Evolutionary conservation across 2,888 invertebrate genomes (phyloP).

Genomic region (Parascotia fuliginaria): DNA sequence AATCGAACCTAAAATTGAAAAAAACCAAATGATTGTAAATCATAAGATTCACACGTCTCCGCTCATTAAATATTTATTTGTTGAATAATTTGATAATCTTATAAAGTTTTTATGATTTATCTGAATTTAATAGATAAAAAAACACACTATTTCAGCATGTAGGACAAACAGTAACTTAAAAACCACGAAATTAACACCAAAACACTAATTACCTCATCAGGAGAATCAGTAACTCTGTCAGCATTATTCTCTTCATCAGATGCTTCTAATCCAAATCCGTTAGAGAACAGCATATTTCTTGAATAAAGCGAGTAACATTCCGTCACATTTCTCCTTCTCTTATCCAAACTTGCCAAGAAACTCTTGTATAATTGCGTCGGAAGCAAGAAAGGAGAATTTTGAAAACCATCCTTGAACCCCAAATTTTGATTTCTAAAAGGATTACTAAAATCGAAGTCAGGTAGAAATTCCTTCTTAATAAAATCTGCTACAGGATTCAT

Average conservation of each 20-base stretch:
- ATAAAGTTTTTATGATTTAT: too few species aligned
- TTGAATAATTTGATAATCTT: too few species aligned
- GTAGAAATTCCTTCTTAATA: conserved; percentile 81
- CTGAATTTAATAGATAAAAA: too few species aligned
- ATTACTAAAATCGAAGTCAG: conserved; percentile 76
- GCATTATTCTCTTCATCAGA: conserved; percentile 77
- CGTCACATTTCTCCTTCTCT: conserved; percentile 75
- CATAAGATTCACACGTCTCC: too few species aligned
- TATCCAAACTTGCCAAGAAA: conserved; percentile 88
- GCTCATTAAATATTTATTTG: too few species aligned
- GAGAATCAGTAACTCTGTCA: conserved; percentile 75
- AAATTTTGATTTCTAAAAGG: conserved; percentile 76
- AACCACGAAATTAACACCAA: not conserved
- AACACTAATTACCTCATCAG: conserved; percentile 75
- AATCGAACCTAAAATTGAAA: too few species aligned
- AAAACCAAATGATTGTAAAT: too few species aligned
- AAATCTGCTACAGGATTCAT: conserved; percentile 78
- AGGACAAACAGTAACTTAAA: too few species aligned
- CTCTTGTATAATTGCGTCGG: conserved; percentile 93
- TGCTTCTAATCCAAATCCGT: conserved; percentile 71
- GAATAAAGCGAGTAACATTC: conserved; percentile 80
- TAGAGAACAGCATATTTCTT: conserved; percentile 85
- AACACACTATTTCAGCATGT: too few species aligned
- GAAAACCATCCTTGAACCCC: conserved; percentile 73
- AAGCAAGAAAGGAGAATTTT: conserved; percentile 86